Percentiles rank a stretch among this genome's conserved stretches.
Evolutionary conservation across 1,140 invertebrate genomes (phyloP).

Genomic region (Teleopsis dalmanni): DNA sequence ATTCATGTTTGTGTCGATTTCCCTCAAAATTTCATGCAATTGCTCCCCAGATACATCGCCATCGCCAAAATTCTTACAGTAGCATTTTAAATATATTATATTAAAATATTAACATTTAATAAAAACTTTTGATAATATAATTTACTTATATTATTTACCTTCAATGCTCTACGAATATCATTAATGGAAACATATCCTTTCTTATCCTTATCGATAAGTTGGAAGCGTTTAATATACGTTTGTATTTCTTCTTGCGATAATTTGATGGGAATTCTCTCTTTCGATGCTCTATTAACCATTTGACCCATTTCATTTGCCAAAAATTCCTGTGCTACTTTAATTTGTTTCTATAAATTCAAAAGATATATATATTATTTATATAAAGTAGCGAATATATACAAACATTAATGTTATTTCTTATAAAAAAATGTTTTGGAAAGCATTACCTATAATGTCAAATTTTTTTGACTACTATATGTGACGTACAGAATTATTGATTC

Average conservation of each 20-base stretch:
- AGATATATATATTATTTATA: slow-evolving; percentile 10
- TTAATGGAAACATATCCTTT: slow-evolving; percentile 98
- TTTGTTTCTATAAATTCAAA: slow-evolving; percentile 57
- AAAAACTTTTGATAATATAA: background rate
- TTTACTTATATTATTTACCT: slow-evolving; percentile 53
- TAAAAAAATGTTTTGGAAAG: too few relatives aligned
- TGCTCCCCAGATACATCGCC: slow-evolving; percentile 83
- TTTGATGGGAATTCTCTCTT: slow-evolving; percentile 86
- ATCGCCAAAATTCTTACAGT: slow-evolving; percentile 72
- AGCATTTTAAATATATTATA: background rate
- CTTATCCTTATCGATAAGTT: slow-evolving; percentile 87
- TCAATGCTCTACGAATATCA: slow-evolving; percentile 87
- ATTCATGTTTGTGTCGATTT: slow-evolving; percentile 99
- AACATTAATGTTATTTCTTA: too few relatives aligned
- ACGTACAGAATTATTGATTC: too few relatives aligned
- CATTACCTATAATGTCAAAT: too few relatives aligned
- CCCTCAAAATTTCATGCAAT: slow-evolving; percentile 92
- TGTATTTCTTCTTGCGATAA: slow-evolving; percentile 92
- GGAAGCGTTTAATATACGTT: slow-evolving; percentile 89
- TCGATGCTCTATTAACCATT: slow-evolving; percentile 78
- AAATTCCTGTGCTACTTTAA: slow-evolving; percentile 73
- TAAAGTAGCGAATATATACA: background rate
- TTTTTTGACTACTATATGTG: too few relatives aligned
- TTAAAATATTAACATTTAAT: too few relatives aligned
- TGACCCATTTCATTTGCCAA: slow-evolving; percentile 95